Evolutionary conservation across 1,140 invertebrate genomes (phyloP).

Genomic region (Tetramorium simillimum): DNA sequence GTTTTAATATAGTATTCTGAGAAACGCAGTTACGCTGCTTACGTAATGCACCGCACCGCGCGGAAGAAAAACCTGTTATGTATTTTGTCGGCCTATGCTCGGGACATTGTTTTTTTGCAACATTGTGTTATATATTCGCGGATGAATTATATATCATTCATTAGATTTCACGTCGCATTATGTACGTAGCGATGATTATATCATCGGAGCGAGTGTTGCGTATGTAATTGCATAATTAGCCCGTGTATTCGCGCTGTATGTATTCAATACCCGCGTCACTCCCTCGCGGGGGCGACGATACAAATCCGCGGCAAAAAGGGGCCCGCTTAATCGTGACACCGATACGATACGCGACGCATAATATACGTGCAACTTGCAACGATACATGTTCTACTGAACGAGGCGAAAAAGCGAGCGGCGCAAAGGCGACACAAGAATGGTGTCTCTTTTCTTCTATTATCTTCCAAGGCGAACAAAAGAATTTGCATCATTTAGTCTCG

Average conservation of each 20-base stretch:
- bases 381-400: background rate
- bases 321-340: slow-evolving; percentile 1
- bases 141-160: background rate
- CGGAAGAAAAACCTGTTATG: slow-evolving; percentile 5
- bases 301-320: background rate
- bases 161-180: background rate
- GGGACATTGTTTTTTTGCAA: slow-evolving; percentile 16
- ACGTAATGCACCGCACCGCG: background rate
- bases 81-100: background rate
- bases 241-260: background rate
- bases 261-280: background rate
- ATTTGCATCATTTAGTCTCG: slow-evolving; percentile 15
- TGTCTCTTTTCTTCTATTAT: background rate
- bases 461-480: background rate
- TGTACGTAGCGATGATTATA: background rate
- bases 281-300: background rate
- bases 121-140: background rate
- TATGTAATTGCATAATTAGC: slow-evolving; percentile 36
- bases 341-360: slow-evolving; percentile 3
- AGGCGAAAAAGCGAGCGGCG: background rate
- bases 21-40: background rate
- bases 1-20: background rate
- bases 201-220: background rate
- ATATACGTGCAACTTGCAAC: background rate
- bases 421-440: background rate